Evolutionary conservation across 2,888 invertebrate genomes (phyloP), one percentile per base, ranked within the genome.

Genomic region (Crocallis elinguaria): DNA sequence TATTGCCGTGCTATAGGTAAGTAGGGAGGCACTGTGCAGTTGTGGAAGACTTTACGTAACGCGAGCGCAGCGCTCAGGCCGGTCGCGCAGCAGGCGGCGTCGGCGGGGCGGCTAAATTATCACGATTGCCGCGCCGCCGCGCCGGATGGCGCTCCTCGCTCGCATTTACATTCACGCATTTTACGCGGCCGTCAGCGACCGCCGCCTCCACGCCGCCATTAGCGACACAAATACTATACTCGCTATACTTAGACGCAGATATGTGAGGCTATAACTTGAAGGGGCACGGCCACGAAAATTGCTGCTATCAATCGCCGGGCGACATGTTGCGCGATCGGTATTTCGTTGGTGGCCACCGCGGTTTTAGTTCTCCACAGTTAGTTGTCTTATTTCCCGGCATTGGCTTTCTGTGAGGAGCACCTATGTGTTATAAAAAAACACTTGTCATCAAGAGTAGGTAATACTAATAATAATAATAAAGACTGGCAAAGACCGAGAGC

Each of bases 121-220:
- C 72, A 60, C 66, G 62, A 48, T 49, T 55, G 38, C 60, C 57
- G 49, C 60, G 54, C 50, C 38, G 42, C 49, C 51, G 30, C 50
- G 54, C 60, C 61, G 62, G 62, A 58, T 60, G 61, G 41, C 57
- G 55, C 64, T 67, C 61, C 67, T 64, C 66, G 71, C 73, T 66
- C 73, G 71, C 79, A 80, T 82, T 77, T 76, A 74, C 80, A 79
- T 80, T 74, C 69, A 79, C 80, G 78, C 83, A 76, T 76, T 81
- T 79, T 77, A 80, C 81, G 79, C 79, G 77, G 65, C 73, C 73
- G 77, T 73, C 75, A 69, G 68, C 77, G 74, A 61, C 77, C 74
- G 75, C 73, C 78, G 81, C 71, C 75, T 72, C 75, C 73, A 71
- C 70, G 71, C 67, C 68, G 72, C 77, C 78, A 77, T 78, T 76